A percentile compares a stretch with the other conserved stretches of the same genome.
Evolutionary conservation across 1,140 invertebrate species (phyloP).

Genomic region (Episyrphus balteatus): DNA sequence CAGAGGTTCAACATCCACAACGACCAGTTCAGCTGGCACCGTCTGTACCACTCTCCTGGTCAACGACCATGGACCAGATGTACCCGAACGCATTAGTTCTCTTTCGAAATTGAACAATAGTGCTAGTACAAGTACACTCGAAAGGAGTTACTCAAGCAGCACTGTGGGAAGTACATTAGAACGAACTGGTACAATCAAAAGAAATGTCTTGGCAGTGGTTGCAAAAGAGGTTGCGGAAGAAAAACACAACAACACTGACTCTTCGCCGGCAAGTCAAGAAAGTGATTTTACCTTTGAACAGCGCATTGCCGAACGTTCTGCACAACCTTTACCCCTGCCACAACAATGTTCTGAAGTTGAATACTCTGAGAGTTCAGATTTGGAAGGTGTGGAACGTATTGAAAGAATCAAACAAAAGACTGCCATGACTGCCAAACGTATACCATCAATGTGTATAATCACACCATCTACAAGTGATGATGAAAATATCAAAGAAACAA

Average conservation of each 20-base stretch:
- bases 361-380: conserved; percentile 69
- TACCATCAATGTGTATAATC: conserved; percentile 86
- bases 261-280: too few species aligned
- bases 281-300: conserved; percentile 7
- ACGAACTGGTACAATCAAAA: conserved; percentile 45
- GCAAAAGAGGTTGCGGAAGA: not conserved
- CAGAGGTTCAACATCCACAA: conserved; percentile 77
- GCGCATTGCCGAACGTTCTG: conserved; percentile 11
- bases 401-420: conserved; percentile 78
- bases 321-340: conserved; percentile 10
- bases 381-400: conserved; percentile 72
- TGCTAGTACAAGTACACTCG: conserved; percentile 43
- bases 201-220: conserved; percentile 26
- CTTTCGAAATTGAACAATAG: conserved; percentile 42
- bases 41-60: conserved; percentile 66
- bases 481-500: conserved; percentile 47
- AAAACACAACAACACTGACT: too few species aligned
- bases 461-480: conserved; percentile 80
- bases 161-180: conserved; percentile 43
- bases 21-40: conserved; percentile 78
- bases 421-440: conserved; percentile 72
- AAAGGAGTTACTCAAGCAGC: conserved; percentile 45
- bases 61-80: conserved; percentile 44
- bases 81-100: conserved; percentile 65
- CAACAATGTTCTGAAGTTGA: conserved; percentile 35